Evolutionary conservation across 2,888 invertebrate species (phyloP).

Genomic region (Hoplodrina blanda): DNA sequence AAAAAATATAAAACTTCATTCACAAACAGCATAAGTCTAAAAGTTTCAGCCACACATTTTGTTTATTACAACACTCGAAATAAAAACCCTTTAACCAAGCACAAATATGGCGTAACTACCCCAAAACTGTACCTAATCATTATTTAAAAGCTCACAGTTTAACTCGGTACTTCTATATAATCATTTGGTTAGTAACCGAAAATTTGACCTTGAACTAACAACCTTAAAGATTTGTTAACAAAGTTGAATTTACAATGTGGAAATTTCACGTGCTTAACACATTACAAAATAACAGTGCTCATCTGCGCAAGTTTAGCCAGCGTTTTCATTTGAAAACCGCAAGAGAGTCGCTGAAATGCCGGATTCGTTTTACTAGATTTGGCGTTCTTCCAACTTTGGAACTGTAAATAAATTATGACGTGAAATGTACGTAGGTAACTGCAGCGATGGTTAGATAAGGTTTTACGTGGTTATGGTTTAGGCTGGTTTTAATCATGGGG

Average conservation of each 20-base stretch:
- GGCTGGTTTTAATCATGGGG: not conserved
- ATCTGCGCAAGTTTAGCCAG: slow-evolving; percentile 61
- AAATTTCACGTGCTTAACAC: slow-evolving; percentile 51
- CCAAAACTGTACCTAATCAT: slow-evolving; percentile 62
- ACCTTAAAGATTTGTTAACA: slow-evolving; percentile 8
- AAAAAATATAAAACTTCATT: not conserved
- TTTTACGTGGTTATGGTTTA: slow-evolving; percentile 23
- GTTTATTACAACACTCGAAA: slow-evolving; percentile 34
- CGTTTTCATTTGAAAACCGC: slow-evolving; percentile 71
- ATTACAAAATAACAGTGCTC: slow-evolving; percentile 61
- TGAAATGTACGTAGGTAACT: slow-evolving; percentile 63
- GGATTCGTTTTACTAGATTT: slow-evolving; percentile 72
- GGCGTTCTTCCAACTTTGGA: slow-evolving; percentile 70
- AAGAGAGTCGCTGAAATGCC: slow-evolving; percentile 71
- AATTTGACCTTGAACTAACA: not conserved
- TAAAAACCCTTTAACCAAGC: slow-evolving; percentile 46
- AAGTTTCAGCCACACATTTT: slow-evolving; percentile 16
- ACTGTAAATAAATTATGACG: slow-evolving; percentile 74
- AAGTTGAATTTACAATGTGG: slow-evolving; percentile 27
- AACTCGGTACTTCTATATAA: slow-evolving; percentile 51
- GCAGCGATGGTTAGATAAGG: slow-evolving; percentile 60
- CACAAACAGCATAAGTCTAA: slow-evolving; percentile 12
- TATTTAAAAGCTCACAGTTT: slow-evolving; percentile 63
- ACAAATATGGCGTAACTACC: slow-evolving; percentile 51
- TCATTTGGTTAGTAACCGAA: slow-evolving; percentile 37